phyloP scores from a whole-genome alignment of 2,113 vertebrate species.

The Tretioscincus oriximinensis region DNA sequence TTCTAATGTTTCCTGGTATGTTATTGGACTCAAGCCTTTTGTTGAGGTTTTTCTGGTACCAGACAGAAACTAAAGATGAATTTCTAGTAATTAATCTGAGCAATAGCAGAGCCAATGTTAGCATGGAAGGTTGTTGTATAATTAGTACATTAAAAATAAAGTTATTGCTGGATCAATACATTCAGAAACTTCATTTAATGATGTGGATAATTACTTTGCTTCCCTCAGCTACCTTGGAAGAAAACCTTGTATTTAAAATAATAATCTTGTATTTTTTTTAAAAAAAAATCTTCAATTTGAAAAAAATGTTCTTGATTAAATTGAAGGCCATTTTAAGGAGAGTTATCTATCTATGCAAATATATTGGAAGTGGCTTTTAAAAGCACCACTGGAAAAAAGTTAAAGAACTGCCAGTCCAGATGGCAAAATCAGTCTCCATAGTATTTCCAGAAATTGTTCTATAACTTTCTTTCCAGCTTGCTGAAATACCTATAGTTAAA shows the following conservation, averaged over 20 bases:
- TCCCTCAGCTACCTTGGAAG: not conserved
- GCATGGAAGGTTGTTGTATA: not conserved
- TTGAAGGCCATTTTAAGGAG: not conserved
- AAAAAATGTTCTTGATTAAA: not conserved
- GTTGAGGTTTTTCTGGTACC: not conserved
- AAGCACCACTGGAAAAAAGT: not conserved
- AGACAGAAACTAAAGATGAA: not conserved
- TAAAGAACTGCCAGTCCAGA: not conserved
- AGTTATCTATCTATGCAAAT: too few species aligned
- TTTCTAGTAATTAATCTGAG: not conserved
- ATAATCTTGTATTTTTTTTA: not conserved
- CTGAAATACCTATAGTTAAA: not conserved
- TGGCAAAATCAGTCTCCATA: not conserved
- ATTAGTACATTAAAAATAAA: not conserved
- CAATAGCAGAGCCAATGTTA: not conserved
- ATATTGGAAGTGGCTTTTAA: not conserved
- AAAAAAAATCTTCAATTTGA: not conserved
- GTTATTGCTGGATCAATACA: not conserved
- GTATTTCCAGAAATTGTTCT: not conserved
- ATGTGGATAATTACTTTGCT: not conserved
- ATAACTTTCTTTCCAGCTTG: not conserved
- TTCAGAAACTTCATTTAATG: not conserved
- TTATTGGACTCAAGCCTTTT: not conserved
- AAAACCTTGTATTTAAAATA: not conserved
- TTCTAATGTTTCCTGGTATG: constrained; percentile 3